Base-by-base conservation (phyloP, 2,113 vertebrate genomes). In the Pongo abelii region DNA sequence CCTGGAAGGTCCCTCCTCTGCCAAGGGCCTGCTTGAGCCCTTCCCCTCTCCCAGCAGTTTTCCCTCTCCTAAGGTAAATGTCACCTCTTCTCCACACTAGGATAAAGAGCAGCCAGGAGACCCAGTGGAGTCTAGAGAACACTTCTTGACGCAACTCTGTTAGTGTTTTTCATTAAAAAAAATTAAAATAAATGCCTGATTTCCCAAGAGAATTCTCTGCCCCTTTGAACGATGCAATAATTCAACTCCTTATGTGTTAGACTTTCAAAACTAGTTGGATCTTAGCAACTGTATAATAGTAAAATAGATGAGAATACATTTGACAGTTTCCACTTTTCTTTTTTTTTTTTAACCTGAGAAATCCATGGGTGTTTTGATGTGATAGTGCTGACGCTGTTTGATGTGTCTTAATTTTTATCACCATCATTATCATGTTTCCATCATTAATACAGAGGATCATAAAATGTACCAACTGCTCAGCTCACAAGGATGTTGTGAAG, bases 211-310 rank as follows among this genome's bases (percentile, higher is more conserved):
- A 91, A 16, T 69, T 81, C 46, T 88, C 77, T 90, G 84, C 27
- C 67, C 67, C 46, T 97, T 94, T 95, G 90, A 97, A 95, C 80
- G 86, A 93, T 80, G 84, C 88, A 95, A 35, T 77, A 90, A 93
- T 89, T 93, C 84, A 97, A 83, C 50, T 80, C 80, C 23, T 86
- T 79, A 48, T 50, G 59, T 89, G 84, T 95, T 86, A 89, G 86
- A 80, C 69, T 96, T 94, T 85, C 43, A 92, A 72, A 89, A 83
- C 52, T 81, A 85, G 75, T 40, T 35, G 48, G 40, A 80, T 57
- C 38, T 94, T 40, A 88, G 70, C 75, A 87, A 30, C 6, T 3
- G 46, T 2, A 0, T 93, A 50, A 90, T 35, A 92, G 69, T 91
- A 69, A 90, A 96, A 72, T 17, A 72, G 57, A 90, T 48, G 22